These are phyloP conservation scores for Brachionus rubens DNA, from an alignment of 1,140 invertebrate species.

Conservation along the genomic window DNA sequence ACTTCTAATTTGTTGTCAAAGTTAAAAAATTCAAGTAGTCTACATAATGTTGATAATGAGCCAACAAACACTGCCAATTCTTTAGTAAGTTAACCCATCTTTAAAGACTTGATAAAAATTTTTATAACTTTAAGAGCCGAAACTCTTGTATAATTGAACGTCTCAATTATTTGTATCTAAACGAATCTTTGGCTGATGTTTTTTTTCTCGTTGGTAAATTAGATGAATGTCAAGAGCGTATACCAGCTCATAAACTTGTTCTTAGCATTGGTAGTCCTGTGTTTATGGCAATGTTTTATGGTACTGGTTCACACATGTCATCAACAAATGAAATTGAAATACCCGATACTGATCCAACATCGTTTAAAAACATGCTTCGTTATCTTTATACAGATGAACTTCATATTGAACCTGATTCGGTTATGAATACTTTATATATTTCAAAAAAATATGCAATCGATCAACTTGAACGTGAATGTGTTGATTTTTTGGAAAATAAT, in stretches of 20 bases:
- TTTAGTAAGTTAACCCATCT: too few species aligned
- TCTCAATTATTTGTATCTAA: slow-evolving; percentile 75
- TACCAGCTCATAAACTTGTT: slow-evolving; percentile 80
- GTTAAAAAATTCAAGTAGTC: too few species aligned
- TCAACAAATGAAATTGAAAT: slow-evolving; percentile 71
- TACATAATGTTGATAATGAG: too few species aligned
- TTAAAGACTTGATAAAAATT: too few species aligned
- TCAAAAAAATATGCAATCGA: slow-evolving; percentile 83
- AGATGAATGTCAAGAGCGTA: slow-evolving; percentile 67
- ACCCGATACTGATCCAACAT: slow-evolving; percentile 77
- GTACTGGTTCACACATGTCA: slow-evolving; percentile 69
- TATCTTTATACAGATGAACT: slow-evolving; percentile 81
- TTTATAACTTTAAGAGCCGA: neutral
- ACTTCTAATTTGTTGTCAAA: too few species aligned
- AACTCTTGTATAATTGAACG: slow-evolving; percentile 66
- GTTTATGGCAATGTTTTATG: slow-evolving; percentile 77
- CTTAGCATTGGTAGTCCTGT: slow-evolving; percentile 76
- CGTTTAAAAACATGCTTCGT: slow-evolving; percentile 62
- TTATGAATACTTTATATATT: slow-evolving; percentile 74
- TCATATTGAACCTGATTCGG: slow-evolving; percentile 78
- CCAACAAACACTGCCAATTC: too few species aligned
- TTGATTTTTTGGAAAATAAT: slow-evolving; percentile 77
- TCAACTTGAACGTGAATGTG: slow-evolving; percentile 76
- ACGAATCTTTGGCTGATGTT: slow-evolving; percentile 75
- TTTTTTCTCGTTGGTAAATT: slow-evolving; percentile 71